phyloP scores from a whole-genome alignment of 2,888 invertebrate genomes.

The Drosophila villosipedis region DNA sequence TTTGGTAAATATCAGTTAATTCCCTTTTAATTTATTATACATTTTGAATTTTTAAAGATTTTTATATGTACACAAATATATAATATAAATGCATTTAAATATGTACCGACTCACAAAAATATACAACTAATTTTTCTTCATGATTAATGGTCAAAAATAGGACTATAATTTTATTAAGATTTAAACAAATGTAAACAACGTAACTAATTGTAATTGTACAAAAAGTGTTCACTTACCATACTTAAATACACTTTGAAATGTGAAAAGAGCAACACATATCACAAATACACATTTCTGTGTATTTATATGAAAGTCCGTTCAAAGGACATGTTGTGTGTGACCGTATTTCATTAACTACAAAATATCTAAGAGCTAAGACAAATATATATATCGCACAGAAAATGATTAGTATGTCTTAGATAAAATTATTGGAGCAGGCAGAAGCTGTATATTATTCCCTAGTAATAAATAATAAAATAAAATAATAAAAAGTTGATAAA shows the following conservation, averaged over 20 bases:
- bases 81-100: not conserved
- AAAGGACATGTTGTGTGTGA: constrained; percentile 1
- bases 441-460: not conserved
- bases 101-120: not conserved
- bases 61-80: not conserved
- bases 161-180: not conserved
- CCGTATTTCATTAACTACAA: not conserved
- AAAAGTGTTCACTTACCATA: not conserved
- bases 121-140: not conserved
- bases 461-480: not conserved
- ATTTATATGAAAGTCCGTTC: constrained; percentile 1
- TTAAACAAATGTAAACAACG: not conserved
- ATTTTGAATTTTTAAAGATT: not conserved
- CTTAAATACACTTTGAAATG: not conserved
- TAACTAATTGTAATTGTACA: not conserved
- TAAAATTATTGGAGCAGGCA: not conserved
- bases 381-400: not conserved
- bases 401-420: not conserved
- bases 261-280: constrained; percentile 1
- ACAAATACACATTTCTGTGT: not conserved
- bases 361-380: not conserved
- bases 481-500: not conserved
- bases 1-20: not conserved
- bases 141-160: not conserved
- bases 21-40: not conserved